Evolutionary conservation across 1,140 invertebrate species (phyloP).

Genomic region (Pissodes strobi): DNA sequence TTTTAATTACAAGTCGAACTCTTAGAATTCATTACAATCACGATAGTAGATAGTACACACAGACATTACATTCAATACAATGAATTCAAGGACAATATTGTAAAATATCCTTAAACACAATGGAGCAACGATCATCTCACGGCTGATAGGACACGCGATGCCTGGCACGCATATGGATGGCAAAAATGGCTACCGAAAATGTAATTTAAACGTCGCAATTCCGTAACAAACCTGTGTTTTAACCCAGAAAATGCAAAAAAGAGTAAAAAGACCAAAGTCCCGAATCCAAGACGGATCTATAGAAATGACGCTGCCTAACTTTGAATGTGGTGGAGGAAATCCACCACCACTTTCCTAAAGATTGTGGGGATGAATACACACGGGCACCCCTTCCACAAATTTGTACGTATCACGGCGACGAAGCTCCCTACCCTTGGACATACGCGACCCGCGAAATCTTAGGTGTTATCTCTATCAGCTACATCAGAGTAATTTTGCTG

Average conservation of each 20-base stretch:
- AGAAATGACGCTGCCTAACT: slow-evolving; percentile 49
- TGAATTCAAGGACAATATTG: too few species aligned
- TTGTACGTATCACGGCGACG: slow-evolving; percentile 54
- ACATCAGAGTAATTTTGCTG: slow-evolving; percentile 23
- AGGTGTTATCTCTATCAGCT: slow-evolving; percentile 45
- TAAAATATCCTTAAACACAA: too few species aligned
- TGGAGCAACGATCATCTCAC: too few species aligned
- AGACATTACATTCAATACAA: too few species aligned
- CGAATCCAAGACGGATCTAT: slow-evolving; percentile 45
- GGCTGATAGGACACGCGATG: too few species aligned
- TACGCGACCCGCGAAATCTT: slow-evolving; percentile 54
- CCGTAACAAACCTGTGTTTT: neutral
- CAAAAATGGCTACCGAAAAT: slow-evolving; percentile 9
- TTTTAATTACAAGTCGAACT: too few species aligned
- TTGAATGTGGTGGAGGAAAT: slow-evolving; percentile 54
- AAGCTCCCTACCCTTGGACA: slow-evolving; percentile 57
- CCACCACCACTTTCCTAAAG: slow-evolving; percentile 48
- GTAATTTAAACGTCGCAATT: neutral
- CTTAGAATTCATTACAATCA: too few species aligned
- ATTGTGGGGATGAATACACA: slow-evolving; percentile 57
- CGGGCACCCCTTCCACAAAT: slow-evolving; percentile 57
- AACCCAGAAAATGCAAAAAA: neutral
- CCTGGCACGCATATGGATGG: too few species aligned
- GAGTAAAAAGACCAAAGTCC: slow-evolving; percentile 11
- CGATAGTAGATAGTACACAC: too few species aligned